phyloP scores from a whole-genome alignment of 2,113 vertebrate species.

The Neolamprologus fasciatus region DNA sequence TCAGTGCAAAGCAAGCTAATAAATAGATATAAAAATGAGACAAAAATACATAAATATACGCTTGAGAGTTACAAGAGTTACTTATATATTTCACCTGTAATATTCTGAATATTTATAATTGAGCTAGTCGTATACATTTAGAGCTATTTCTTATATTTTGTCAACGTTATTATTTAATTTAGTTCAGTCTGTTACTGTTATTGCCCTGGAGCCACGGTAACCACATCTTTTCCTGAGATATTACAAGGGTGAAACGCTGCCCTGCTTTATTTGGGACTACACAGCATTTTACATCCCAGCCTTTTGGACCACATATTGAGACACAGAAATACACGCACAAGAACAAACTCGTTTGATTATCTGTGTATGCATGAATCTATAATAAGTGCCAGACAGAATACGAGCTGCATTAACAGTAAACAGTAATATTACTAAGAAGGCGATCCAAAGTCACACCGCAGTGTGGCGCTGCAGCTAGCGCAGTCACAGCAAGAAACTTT shows the following conservation, averaged over 20 bases:
- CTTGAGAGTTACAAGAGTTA: not conserved
- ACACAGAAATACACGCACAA: not conserved
- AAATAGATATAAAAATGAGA: too few species aligned
- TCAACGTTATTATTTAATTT: not conserved
- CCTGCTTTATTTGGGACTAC: not conserved
- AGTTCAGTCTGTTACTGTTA: not conserved
- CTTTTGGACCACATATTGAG: not conserved
- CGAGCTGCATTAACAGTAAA: not conserved
- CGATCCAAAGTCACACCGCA: not conserved
- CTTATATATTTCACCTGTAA: not conserved
- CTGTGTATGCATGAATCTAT: not conserved
- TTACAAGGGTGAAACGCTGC: not conserved
- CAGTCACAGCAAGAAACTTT: not conserved
- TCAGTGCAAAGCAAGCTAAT: too few species aligned
- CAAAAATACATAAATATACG: too few species aligned
- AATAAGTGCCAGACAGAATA: not conserved
- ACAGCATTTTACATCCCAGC: not conserved
- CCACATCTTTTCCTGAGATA: not conserved
- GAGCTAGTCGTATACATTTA: not conserved
- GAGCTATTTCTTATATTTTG: not conserved
- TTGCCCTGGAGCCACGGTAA: not conserved
- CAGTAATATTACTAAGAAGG: not conserved
- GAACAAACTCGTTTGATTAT: not conserved
- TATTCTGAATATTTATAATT: not conserved
- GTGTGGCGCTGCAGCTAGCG: not conserved